These are phyloP conservation scores for Entomyzon cyanotis DNA, from an alignment of 2,113 vertebrate genomes.

Conservation along the genomic window DNA sequence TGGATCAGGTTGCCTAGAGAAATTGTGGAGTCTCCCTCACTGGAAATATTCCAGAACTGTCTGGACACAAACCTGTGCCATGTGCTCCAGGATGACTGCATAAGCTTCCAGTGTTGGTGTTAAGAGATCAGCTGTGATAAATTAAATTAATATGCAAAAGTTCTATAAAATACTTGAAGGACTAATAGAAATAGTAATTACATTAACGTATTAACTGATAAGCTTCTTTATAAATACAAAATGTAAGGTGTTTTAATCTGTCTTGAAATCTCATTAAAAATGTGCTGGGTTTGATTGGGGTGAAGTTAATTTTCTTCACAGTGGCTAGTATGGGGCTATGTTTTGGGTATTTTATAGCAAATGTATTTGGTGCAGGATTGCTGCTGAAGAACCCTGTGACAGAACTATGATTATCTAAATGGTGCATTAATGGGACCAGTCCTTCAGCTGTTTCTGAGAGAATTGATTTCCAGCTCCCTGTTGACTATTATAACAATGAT, in stretches of 20 bases:
- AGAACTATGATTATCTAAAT: neutral
- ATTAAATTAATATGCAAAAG: neutral
- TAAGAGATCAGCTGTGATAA: neutral
- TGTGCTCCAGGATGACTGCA: neutral
- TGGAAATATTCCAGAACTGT: neutral
- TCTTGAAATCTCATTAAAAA: neutral
- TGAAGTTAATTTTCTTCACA: neutral
- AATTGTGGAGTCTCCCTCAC: neutral
- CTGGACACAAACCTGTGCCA: neutral
- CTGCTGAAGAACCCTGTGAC: neutral
- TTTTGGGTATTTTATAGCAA: neutral
- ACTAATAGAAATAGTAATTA: neutral
- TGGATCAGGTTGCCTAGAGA: neutral
- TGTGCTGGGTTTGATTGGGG: neutral
- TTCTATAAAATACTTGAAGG: neutral
- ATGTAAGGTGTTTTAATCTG: neutral
- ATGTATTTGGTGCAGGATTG: neutral
- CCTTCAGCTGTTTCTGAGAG: neutral
- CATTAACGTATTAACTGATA: neutral
- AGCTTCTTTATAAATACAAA: neutral
- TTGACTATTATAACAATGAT: neutral
- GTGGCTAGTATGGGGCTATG: neutral
- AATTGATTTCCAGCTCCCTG: neutral
- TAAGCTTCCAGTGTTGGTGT: neutral
- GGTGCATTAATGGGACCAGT: neutral